Evolutionary conservation across 2,888 invertebrate species (phyloP).

Genomic region (Actias luna): DNA sequence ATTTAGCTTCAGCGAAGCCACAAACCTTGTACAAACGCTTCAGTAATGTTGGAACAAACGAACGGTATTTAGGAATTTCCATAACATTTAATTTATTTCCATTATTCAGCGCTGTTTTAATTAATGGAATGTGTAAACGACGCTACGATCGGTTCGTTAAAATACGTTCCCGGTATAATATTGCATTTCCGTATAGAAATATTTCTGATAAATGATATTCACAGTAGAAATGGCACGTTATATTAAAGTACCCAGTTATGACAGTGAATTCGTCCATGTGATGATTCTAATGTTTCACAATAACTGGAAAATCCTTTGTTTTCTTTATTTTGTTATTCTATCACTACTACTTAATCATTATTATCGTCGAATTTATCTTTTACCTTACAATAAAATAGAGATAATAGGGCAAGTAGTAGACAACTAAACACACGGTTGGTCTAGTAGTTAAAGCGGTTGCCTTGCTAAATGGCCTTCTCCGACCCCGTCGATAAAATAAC

Average conservation of each 20-base stretch:
- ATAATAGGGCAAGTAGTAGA: too few relatives aligned
- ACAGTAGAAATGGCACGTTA: neutral
- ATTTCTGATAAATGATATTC: neutral
- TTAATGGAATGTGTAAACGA: neutral
- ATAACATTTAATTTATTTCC: neutral
- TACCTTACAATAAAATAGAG: too few relatives aligned
- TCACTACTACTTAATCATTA: too few relatives aligned
- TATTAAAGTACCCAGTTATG: neutral
- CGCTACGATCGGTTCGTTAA: neutral
- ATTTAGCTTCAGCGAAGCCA: neutral
- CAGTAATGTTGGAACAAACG: neutral
- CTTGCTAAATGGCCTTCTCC: too few relatives aligned
- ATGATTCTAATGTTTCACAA: too few relatives aligned
- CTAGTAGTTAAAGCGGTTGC: too few relatives aligned
- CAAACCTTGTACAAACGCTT: neutral
- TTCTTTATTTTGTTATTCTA: too few relatives aligned
- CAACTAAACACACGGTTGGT: too few relatives aligned
- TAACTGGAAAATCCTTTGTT: too few relatives aligned
- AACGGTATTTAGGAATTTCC: neutral
- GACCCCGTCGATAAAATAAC: too few relatives aligned
- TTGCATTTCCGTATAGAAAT: neutral
- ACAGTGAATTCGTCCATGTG: too few relatives aligned
- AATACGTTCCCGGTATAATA: neutral
- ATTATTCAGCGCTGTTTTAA: neutral
- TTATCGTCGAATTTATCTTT: too few relatives aligned